A percentile compares a stretch with the other conserved stretches of the same genome.
phyloP scores from a whole-genome alignment of 2,888 invertebrate species.

The Sphecodes monilicornis region DNA sequence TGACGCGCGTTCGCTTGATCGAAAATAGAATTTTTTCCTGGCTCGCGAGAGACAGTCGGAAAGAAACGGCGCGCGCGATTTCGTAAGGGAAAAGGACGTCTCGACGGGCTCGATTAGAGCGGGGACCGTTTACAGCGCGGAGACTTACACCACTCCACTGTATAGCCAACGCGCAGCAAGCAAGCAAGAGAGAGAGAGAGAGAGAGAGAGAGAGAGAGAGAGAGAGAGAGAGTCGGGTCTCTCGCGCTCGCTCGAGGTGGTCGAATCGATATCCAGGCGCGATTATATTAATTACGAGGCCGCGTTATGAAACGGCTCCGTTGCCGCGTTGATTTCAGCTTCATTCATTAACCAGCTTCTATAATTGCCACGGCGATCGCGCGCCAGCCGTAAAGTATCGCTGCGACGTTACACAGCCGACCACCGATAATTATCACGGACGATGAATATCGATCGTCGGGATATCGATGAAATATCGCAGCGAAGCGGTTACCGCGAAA shows the following conservation, averaged over 20 bases:
- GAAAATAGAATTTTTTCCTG: not conserved
- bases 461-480: slow-evolving; percentile 70
- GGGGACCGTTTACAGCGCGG: not conserved
- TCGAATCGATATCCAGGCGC: slow-evolving; percentile 52
- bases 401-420: slow-evolving; percentile 59
- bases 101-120: not conserved
- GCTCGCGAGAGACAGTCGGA: not conserved
- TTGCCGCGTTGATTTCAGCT: slow-evolving; percentile 63
- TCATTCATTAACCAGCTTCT: slow-evolving; percentile 71
- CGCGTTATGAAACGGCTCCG: slow-evolving; percentile 64
- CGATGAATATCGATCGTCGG: slow-evolving; percentile 70
- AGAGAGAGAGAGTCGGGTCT: not conserved
- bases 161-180: not conserved
- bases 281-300: slow-evolving; percentile 70
- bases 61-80: not conserved
- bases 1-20: slow-evolving; percentile 14
- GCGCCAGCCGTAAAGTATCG: slow-evolving; percentile 62
- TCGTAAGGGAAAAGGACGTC: slow-evolving; percentile 15
- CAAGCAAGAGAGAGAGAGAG: not conserved
- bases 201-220: not conserved
- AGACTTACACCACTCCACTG: not conserved
- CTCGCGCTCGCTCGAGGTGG: slow-evolving; percentile 22
- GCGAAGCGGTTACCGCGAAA: slow-evolving; percentile 59
- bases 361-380: slow-evolving; percentile 69
- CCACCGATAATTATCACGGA: slow-evolving; percentile 68